These are phyloP conservation scores for Paradisaea rubra DNA, from an alignment of 2,113 vertebrate genomes.

Conservation along the genomic window DNA sequence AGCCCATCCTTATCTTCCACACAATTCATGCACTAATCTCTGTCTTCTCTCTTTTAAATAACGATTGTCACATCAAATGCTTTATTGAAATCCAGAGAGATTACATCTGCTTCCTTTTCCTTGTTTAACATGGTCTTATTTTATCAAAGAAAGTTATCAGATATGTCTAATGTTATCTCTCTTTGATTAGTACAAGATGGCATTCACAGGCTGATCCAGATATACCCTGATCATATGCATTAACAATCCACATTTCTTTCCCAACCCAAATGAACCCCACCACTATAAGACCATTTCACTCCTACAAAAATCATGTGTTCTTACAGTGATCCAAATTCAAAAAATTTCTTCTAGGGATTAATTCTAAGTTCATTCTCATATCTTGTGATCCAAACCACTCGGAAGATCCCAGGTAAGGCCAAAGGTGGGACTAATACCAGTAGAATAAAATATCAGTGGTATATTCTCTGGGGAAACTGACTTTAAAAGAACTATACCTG, in stretches of 20 bases:
- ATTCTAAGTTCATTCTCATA: not conserved
- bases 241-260: not conserved
- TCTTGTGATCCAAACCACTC: not conserved
- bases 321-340: not conserved
- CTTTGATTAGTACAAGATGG: not conserved
- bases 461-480: not conserved
- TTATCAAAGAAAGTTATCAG: constrained; percentile 17
- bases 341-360: not conserved
- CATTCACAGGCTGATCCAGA: not conserved
- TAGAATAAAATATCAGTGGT: not conserved
- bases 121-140: not conserved
- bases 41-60: not conserved
- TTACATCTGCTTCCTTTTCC: not conserved
- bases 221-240: no score
- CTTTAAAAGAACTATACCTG: not conserved
- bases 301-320: not conserved
- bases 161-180: not conserved
- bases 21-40: not conserved
- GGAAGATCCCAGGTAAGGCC: not conserved
- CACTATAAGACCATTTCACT: not conserved
- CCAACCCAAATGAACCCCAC: not conserved
- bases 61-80: not conserved
- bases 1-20: not conserved
- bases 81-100: not conserved
- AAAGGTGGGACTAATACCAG: not conserved